Evolutionary conservation across 2,888 invertebrate genomes (phyloP).

Genomic region (Catocala fraxini): DNA sequence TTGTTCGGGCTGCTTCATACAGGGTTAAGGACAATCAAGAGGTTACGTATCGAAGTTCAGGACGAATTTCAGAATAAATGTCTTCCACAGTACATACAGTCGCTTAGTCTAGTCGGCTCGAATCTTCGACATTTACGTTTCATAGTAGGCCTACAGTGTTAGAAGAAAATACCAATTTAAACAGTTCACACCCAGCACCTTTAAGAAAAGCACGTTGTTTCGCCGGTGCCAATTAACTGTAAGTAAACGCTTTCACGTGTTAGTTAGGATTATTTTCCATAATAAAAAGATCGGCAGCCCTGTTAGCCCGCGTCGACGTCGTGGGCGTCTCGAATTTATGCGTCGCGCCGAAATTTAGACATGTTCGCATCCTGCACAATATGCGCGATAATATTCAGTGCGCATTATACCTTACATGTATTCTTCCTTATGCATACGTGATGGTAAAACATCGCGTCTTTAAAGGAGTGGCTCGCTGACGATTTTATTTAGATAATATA

Average conservation of each 20-base stretch:
- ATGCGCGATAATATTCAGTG: slow-evolving; percentile 40
- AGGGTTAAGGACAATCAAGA: no score
- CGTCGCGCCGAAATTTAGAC: slow-evolving; percentile 58
- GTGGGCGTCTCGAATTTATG: slow-evolving; percentile 64
- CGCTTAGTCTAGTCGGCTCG: no score
- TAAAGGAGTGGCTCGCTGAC: slow-evolving; percentile 23
- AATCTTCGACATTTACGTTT: no score
- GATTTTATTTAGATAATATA: neutral
- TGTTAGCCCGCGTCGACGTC: slow-evolving; percentile 17
- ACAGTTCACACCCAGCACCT: no score
- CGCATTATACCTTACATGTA: slow-evolving; percentile 37
- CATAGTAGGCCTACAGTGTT: no score
- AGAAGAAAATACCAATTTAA: no score
- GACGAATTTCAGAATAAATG: no score
- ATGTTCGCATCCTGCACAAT: slow-evolving; percentile 37
- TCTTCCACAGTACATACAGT: no score
- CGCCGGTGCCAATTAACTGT: no score
- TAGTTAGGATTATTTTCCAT: neutral
- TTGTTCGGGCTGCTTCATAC: no score
- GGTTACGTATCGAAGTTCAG: no score
- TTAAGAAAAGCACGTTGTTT: no score
- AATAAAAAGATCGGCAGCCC: slow-evolving; percentile 26
- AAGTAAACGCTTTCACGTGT: neutral
- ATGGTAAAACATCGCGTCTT: slow-evolving; percentile 13
- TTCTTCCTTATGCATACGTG: slow-evolving; percentile 24